Conservation (phyloP, 2,797 vertebrate species). For the Diplodus puntazzo region DNA sequence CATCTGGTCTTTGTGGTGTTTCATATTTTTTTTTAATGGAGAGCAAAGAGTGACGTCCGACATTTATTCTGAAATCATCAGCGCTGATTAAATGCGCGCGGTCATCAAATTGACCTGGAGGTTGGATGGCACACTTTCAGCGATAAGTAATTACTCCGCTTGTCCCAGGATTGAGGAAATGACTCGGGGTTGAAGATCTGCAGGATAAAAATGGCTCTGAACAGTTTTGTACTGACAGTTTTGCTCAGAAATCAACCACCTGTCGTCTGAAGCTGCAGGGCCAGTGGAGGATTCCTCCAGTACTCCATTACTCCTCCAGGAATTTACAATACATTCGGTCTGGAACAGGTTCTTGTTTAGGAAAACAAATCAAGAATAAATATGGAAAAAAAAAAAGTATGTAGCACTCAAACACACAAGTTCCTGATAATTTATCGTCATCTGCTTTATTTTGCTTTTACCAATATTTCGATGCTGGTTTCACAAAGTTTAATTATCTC, state of each 20-base stretch:
- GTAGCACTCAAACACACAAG: no score
- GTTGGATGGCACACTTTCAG: background rate
- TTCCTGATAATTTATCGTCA: background rate
- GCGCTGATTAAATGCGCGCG: no score
- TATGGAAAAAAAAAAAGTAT: background rate
- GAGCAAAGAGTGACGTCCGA: slow-evolving; percentile 20
- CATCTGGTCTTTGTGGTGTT: slow-evolving; percentile 22
- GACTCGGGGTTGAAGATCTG: background rate
- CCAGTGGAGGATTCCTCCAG: background rate
- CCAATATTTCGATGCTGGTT: background rate
- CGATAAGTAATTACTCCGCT: background rate
- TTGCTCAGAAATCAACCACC: slow-evolving; percentile 11
- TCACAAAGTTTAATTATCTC: background rate
- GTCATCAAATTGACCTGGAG: background rate
- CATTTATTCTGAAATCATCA: slow-evolving; percentile 1
- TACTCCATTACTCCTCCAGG: no score
- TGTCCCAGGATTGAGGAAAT: background rate
- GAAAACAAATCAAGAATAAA: background rate
- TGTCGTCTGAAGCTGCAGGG: background rate
- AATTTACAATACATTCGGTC: background rate
- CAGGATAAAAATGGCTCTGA: background rate
- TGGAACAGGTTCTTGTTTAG: background rate
- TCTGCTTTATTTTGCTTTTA: background rate
- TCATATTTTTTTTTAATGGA: slow-evolving; percentile 15
- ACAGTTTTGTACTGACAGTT: slow-evolving; percentile 8